phyloP scores from a whole-genome alignment of 2,113 vertebrate genomes.

The Chaetops frenatus region DNA sequence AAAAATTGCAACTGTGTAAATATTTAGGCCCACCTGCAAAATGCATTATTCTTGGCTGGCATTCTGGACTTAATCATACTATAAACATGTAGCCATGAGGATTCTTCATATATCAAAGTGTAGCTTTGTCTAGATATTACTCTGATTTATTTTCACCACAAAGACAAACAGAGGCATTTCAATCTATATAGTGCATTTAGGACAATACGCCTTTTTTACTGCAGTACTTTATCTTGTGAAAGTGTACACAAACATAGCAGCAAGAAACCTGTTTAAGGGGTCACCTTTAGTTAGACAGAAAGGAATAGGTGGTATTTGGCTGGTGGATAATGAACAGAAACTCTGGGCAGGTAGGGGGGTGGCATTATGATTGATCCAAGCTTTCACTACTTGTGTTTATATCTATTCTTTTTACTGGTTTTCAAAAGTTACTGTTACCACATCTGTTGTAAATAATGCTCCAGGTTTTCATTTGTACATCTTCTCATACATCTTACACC shows the following conservation, averaged over 20 bases:
- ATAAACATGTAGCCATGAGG: conserved; percentile 55
- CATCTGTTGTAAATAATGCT: not conserved
- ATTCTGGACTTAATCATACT: conserved; percentile 57
- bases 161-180: conserved; percentile 46
- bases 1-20: conserved; percentile 64
- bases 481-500: not conserved
- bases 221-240: conserved; percentile 58
- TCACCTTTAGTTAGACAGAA: conserved; percentile 52
- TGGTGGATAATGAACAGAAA: not conserved
- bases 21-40: conserved; percentile 64
- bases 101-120: conserved; percentile 68
- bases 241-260: not conserved
- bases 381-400: not conserved
- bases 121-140: conserved; percentile 67
- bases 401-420: not conserved
- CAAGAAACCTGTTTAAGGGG: conserved; percentile 18
- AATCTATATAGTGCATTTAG: conserved; percentile 45
- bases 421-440: not conserved
- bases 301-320: not conserved
- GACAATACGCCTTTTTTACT: conserved; percentile 46
- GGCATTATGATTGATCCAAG: not conserved
- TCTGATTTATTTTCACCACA: conserved; percentile 71
- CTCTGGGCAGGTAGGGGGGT: rapidly evolving
- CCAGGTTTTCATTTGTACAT: not conserved
- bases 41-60: conserved; percentile 67